phyloP scores from a whole-genome alignment of 64 coral and sea anemone species.

The Catalaphyllia jardinei region DNA sequence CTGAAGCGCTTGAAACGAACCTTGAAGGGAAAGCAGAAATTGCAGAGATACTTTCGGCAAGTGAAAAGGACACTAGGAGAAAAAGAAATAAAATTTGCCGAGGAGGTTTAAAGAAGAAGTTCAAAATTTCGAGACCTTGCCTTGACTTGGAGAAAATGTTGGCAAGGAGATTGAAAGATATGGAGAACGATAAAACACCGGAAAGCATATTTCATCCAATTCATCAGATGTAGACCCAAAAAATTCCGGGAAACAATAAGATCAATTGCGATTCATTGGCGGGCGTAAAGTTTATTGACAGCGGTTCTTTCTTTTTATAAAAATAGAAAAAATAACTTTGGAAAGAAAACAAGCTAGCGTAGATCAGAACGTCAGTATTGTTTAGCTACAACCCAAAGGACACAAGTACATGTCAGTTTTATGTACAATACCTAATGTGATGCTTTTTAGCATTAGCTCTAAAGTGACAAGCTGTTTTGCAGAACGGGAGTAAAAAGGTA shows the following conservation, averaged over 20 bases:
- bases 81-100: conserved; percentile 24
- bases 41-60: not conserved
- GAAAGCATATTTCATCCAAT: conserved; percentile 43
- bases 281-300: not conserved
- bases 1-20: not conserved
- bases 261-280: conserved; percentile 3
- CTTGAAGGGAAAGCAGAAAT: not conserved
- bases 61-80: not conserved
- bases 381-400: not conserved
- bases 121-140: conserved; percentile 25
- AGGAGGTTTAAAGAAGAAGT: conserved; percentile 29
- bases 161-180: conserved; percentile 15
- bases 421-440: conserved; percentile 10
- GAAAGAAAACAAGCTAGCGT: not conserved
- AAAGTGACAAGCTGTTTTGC: not conserved
- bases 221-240: conserved; percentile 4
- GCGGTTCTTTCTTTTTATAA: not conserved
- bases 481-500: not conserved
- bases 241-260: conserved; percentile 8
- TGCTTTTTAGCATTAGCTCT: not conserved
- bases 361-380: not conserved
- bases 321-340: not conserved
- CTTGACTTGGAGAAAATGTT: conserved; percentile 39
- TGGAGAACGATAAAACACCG: not conserved
- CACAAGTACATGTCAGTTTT: conserved; percentile 23